These are phyloP conservation scores for Batillaria attramentaria DNA, from an alignment of 1,140 invertebrate genomes.

Conservation along the genomic window DNA sequence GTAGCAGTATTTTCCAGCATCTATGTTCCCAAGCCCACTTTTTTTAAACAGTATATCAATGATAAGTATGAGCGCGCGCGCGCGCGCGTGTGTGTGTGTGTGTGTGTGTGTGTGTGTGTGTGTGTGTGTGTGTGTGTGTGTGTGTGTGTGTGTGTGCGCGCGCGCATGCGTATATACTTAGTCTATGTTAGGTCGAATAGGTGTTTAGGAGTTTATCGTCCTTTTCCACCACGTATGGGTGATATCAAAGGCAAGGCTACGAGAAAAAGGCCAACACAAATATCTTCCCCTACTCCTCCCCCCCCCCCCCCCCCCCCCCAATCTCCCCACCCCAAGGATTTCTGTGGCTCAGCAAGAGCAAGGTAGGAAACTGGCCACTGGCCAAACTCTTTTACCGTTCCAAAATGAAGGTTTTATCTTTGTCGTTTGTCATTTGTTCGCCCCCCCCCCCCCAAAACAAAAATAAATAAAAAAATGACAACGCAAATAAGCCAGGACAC, in stretches of 20 bases:
- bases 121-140: constrained; percentile 15
- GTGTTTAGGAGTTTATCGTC: not conserved
- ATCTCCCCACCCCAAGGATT: not conserved
- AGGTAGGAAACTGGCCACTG: not conserved
- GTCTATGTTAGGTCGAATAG: constrained; percentile 1
- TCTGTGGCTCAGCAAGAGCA: not conserved
- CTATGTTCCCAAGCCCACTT: no score
- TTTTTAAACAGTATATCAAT: no score
- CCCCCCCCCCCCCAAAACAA: not conserved
- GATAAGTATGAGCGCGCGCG: not conserved
- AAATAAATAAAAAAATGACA: no score
- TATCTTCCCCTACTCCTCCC: not conserved
- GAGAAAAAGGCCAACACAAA: not conserved
- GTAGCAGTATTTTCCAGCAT: not conserved
- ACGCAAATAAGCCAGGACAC: no score
- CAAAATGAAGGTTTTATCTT: not conserved
- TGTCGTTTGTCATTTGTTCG: not conserved
- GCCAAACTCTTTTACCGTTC: not conserved
- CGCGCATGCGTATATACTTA: not conserved
- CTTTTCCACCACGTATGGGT: not conserved
- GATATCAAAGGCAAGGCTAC: not conserved
- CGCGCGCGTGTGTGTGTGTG: not conserved
- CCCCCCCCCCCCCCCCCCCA: not conserved
- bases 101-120: not conserved
- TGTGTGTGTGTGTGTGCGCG: not conserved